Base-by-base conservation (phyloP, 2,797 vertebrate species). In the Pteropus rufus region DNA sequence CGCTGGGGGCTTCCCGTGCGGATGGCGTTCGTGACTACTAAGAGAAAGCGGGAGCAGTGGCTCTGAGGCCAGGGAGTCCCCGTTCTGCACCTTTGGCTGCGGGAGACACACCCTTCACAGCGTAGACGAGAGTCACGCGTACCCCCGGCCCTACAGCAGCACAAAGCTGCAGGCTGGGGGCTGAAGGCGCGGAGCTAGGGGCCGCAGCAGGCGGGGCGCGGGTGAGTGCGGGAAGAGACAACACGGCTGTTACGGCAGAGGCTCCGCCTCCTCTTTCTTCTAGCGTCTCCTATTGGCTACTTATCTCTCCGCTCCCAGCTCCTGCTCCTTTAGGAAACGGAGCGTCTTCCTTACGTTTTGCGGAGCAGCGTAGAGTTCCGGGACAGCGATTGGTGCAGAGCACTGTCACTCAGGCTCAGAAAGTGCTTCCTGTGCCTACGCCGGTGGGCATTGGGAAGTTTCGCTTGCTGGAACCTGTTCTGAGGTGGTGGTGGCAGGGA, bases 391-490 rank as follows among this genome's bases (percentile, higher is more conserved):
- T 98, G 98, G 98, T 2, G 0, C 0, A 5, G 15, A 3, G 14
- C 0, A 9, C 92, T 91, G 97, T 96, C 96, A 84, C 81, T 93
- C 82, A 84, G 5, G 34, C 1, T 0, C 64, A 23, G 26, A 31
- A 62, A 96, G 89, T 75, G 67, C 94, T 97, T 97, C 97, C 97
- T 93, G 97, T 75, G 95, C 24, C 11, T 52, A 60, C 21, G 93
- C 72, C 15, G 96, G 95, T 39, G 73, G 80, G 49, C 34, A 18
- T 15, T 3, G 67, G 90, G 96, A 96, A 93, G 92, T 96, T 15
- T 31, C 0, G 0, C 72, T 23, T 1, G n/a, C 46, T 11, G 90
- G 39, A 14, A 1, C 69, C 0, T 2, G 18, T 56, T 4, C 6
- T 2, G 10, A 46, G 86, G 9, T 2, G 18, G 64, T 2, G 5